Percentiles rank a stretch among this genome's conserved stretches.
phyloP scores from a whole-genome alignment of 2,888 invertebrate species.

The Drosophila kanekoi region DNA sequence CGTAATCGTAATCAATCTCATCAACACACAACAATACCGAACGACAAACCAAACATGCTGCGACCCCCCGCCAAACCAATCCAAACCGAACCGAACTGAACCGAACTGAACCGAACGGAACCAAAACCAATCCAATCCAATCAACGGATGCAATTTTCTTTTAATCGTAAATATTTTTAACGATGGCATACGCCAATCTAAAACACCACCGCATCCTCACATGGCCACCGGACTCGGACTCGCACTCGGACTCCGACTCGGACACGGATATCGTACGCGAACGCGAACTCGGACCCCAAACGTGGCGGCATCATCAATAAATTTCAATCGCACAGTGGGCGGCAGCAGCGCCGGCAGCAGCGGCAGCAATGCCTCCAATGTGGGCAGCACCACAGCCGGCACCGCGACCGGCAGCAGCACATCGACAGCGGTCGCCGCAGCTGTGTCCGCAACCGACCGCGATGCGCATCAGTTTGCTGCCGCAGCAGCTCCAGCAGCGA shows the following conservation, averaged over 20 bases:
- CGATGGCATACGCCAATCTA: conserved; percentile 71
- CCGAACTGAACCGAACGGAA: conserved; percentile 23
- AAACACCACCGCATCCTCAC: conserved; percentile 66
- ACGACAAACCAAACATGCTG: conserved; percentile 37
- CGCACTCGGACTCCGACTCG: not conserved
- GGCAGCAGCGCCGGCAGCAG: conserved; percentile 79
- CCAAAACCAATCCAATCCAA: conserved; percentile 68
- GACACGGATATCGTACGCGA: conserved; percentile 1
- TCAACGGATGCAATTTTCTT: conserved; percentile 81
- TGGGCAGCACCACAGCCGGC: conserved; percentile 68
- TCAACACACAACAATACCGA: conserved; percentile 70
- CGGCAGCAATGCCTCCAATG: conserved; percentile 77
- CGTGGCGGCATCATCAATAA: conserved; percentile 77
- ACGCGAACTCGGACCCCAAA: conserved; percentile 27
- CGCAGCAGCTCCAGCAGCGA: conserved; percentile 57
- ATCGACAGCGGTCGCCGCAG: conserved; percentile 61
- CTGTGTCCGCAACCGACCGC: conserved; percentile 53
- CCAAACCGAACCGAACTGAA: conserved; percentile 21
- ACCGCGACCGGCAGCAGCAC: conserved; percentile 68
- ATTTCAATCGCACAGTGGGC: conserved; percentile 81
- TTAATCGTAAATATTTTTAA: conserved; percentile 76
- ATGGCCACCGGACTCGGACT: conserved; percentile 30
- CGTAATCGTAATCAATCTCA: conserved; percentile 76
- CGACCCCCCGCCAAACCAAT: conserved; percentile 21
- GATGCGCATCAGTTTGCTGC: conserved; percentile 82